Evolutionary conservation across 2,113 vertebrate genomes (phyloP), one percentile per base, ranked within the genome.

Genomic region (Diphyllodes magnificus): DNA sequence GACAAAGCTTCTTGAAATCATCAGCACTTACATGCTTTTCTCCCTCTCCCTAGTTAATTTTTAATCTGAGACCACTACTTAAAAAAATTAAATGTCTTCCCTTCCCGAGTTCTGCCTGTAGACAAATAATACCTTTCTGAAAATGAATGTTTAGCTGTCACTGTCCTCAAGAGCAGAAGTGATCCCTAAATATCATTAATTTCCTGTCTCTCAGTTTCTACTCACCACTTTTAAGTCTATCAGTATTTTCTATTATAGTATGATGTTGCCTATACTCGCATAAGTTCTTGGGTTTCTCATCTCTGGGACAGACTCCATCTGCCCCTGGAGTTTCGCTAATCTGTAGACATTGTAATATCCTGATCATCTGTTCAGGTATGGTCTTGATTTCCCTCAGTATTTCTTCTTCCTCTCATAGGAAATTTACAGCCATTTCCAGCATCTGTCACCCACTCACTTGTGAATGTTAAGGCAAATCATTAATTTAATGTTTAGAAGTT

Each of bases 361-460:
- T 93, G 73, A 96, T 97, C 93, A 89, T 96, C 90, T 97, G 91
- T 88, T 96, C 95, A 89, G 94, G 69, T 57, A 79, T 65, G 49
- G 64, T 86, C 78, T 79, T 90, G 88, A 92, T 89, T 97, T 96
- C 86, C 94, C 91, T 92, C 73, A 96, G 77, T 83, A 92, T 85
- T 94, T 96, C 94, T 94, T 85, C 45, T 71, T 95, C 76, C 45
- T 93, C 81, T 96, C 70, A 0, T 24, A 97, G 84, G 95, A 97
- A 96, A 93, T 86, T 79, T 91, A 54, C 66, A 86, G 89, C 72
- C 90, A 78, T 92, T 94, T 66, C 91, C 84, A 83, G 66, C 95
- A 98, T 97, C 96, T 97, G 97, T 88, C 95, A 83, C 88, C 72
- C 85, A 89, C 56, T 95, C 61, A 96, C 68, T 92, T 95, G 70